A percentile compares a stretch with the other conserved stretches of the same genome.
These are phyloP conservation scores for Mythimna vitellina DNA, from an alignment of 2,888 invertebrate genomes.

Conservation along the genomic window DNA sequence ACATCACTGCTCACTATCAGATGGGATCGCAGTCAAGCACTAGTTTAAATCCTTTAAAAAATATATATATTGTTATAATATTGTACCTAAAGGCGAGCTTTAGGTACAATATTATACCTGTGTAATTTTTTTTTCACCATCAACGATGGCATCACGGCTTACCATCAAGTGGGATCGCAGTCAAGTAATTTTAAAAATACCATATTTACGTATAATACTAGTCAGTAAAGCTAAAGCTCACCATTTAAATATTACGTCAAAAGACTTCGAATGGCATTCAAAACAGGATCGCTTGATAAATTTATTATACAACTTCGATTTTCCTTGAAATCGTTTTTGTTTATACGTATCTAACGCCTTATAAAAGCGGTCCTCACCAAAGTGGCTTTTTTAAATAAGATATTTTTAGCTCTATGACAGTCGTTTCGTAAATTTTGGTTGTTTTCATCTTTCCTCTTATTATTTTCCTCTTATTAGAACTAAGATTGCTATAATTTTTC, in stretches of 20 bases:
- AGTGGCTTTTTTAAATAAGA: background rate
- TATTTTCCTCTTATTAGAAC: no score
- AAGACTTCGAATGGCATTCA: background rate
- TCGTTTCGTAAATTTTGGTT: background rate
- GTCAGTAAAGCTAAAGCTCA: background rate
- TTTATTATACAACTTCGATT: background rate
- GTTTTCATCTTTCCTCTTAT: background rate
- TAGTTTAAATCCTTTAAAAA: no score
- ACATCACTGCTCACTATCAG: no score
- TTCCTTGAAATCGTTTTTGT: background rate
- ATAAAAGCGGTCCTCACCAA: slow-evolving; percentile 1
- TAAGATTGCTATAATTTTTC: slow-evolving; percentile 5
- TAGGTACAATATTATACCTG: no score
- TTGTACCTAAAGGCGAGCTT: no score
- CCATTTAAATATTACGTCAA: background rate
- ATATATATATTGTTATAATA: no score
- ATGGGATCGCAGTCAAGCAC: no score
- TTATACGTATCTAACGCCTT: background rate
- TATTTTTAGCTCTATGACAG: background rate
- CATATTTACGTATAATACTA: background rate
- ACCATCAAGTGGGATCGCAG: no score
- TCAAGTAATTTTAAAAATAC: no score
- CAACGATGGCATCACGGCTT: no score
- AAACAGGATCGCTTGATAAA: background rate
- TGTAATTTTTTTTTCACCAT: no score